Conservation (phyloP, 2,888 invertebrate species). For the Tetrapedia diversipes region DNA sequence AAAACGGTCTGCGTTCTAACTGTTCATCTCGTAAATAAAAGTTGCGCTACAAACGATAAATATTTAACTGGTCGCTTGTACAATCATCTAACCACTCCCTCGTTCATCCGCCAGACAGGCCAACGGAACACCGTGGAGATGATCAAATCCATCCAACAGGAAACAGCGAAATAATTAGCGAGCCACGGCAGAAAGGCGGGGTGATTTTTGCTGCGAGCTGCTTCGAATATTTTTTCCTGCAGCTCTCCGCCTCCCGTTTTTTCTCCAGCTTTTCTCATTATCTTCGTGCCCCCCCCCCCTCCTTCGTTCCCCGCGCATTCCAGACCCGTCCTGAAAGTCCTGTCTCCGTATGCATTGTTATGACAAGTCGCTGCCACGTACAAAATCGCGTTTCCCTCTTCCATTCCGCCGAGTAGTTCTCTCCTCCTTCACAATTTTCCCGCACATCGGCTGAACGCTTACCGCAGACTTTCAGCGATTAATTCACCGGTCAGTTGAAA, state of each 20-base stretch:
- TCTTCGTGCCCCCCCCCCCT: constrained; percentile 6
- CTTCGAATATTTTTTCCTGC: constrained; percentile 16
- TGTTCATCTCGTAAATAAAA: too few species aligned
- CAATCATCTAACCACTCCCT: too few species aligned
- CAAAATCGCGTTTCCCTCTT: constrained; percentile 2
- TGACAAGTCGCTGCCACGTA: constrained; percentile 34
- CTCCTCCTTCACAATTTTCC: constrained; percentile 1
- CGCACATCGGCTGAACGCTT: background rate
- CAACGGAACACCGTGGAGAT: constrained; percentile 5
- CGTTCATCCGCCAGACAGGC: background rate
- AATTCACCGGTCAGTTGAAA: constrained; percentile 28
- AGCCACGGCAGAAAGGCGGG: background rate
- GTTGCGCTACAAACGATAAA: too few species aligned
- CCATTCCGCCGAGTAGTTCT: background rate
- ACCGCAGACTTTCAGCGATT: constrained; percentile 9
- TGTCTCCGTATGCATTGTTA: constrained; percentile 39
- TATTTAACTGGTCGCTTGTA: too few species aligned
- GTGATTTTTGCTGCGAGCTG: constrained; percentile 8
- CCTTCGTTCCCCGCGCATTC: background rate
- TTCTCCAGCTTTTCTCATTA: constrained; percentile 30
- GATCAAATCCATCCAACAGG: background rate
- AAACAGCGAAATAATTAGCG: constrained; percentile 28
- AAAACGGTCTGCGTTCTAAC: too few species aligned
- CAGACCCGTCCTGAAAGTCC: constrained; percentile 5
- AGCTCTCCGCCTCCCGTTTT: constrained; percentile 15